Evolutionary conservation across 2,888 invertebrate genomes (phyloP), one percentile per base, ranked within the genome.

Genomic region (Oscheius onirici): DNA sequence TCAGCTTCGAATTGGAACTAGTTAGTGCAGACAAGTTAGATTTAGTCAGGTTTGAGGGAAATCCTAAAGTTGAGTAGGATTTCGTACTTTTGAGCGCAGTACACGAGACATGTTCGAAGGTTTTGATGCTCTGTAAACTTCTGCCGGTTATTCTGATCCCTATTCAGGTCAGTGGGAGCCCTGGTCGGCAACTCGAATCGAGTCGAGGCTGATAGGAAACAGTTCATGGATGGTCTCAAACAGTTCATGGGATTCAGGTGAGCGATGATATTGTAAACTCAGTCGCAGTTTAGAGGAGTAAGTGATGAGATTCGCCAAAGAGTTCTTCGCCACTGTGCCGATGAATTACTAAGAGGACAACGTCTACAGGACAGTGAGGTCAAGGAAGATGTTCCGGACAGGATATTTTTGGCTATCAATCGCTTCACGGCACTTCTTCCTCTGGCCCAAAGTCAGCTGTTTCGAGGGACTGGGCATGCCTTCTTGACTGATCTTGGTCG

Each of bases 171-270:
- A 43, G 67, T 79, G 44, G 79, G 77, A 61, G 77, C 74, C 43
- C 44, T 77, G 40, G 79, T 79, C 10, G 73, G 69, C 10, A 77
- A 77, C 63, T 71, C 74, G 26, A 78, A 78, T 40, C 61, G 72
- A 15, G 72, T 72, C 6, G 74, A 74, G 28, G 65, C 75, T 5
- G 72, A 72, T 24, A 73, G 78, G 75, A 78, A 77, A 69, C 66
- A 68, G 3, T 24, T 80, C 57, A 75, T 75, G 72, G 81, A 81
- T 67, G 79, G 78, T 10, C 43, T 81, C 51, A 80, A 79, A 34
- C 75, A 80, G 57, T 80, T 77, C 52, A 80, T 81, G 79, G 68
- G 67, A 2, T 81, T 79, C 65, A 60, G 81, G 80, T 79, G 13
- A 43, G 69, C 13, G 8, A 13, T 8, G 1, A 10, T 15, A n/a